Evolutionary conservation across 2,888 invertebrate species (phyloP).

Genomic region (Hemaris fuciformis): DNA sequence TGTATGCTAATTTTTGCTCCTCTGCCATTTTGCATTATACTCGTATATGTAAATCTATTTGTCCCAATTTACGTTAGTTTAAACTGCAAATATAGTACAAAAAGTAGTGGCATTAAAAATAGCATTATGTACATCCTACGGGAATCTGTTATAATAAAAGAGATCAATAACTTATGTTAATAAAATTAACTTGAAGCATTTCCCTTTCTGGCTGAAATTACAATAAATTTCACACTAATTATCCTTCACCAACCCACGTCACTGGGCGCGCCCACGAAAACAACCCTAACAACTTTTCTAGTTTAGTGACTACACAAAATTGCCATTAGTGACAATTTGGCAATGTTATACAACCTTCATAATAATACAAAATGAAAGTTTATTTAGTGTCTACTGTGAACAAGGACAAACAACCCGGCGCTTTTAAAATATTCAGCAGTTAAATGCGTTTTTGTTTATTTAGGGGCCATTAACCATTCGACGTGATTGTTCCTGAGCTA

Average conservation of each 20-base stretch:
- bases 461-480: conserved; percentile 4
- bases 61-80: too few species aligned
- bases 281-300: neutral
- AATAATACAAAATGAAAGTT: neutral
- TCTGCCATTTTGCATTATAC: too few species aligned
- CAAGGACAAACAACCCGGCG: neutral
- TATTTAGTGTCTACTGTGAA: neutral
- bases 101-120: too few species aligned
- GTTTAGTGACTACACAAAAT: neutral
- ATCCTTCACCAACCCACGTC: neutral
- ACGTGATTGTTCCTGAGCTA: conserved; percentile 6
- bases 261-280: neutral
- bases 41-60: too few species aligned
- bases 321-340: neutral
- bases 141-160: too few species aligned
- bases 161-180: too few species aligned
- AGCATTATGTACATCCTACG: too few species aligned
- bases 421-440: conserved; percentile 7
- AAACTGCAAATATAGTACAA: too few species aligned
- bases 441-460: conserved; percentile 4
- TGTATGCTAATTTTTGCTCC: too few species aligned
- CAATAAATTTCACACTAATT: neutral
- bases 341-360: neutral
- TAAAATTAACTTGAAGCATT: neutral
- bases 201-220: neutral